Conservation (phyloP, 2,888 invertebrate species). For the Amblyjoppa fuscipennis region DNA sequence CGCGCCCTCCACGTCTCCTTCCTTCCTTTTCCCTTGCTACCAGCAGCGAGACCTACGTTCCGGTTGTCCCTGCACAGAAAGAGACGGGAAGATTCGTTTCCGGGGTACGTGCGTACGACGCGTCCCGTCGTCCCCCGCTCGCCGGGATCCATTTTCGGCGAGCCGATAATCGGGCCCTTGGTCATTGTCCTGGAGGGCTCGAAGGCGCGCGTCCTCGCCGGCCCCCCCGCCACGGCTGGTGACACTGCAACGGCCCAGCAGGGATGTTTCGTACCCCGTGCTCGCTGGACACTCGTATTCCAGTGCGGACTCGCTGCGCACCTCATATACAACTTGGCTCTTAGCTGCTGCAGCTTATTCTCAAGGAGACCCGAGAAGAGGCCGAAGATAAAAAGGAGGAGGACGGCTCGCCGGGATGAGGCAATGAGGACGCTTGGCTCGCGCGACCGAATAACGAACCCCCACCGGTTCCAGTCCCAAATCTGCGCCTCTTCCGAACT, state of each 20-base stretch:
- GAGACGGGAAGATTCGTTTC: conserved; percentile 12
- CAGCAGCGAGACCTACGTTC: conserved; percentile 1
- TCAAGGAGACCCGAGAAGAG: conserved; percentile 38
- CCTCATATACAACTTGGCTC: conserved; percentile 50
- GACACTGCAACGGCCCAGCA: conserved; percentile 57
- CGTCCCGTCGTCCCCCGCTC: conserved; percentile 50
- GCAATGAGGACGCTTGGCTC: conserved; percentile 37
- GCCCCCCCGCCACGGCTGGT: conserved; percentile 56
- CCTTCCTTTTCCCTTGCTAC: background rate
- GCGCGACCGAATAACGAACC: conserved; percentile 55
- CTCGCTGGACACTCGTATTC: background rate
- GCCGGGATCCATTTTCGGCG: conserved; percentile 65
- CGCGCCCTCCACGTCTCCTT: conserved; percentile 56
- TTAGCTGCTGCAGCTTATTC: conserved; percentile 36
- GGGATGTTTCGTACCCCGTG: conserved; percentile 62
- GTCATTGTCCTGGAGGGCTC: conserved; percentile 65
- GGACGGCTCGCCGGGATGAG: conserved; percentile 21
- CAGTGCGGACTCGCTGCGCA: conserved; percentile 8
- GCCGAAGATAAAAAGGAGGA: conserved; percentile 8
- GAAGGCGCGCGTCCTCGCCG: conserved; percentile 58
- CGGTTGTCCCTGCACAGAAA: conserved; percentile 10
- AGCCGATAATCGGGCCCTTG: conserved; percentile 73
- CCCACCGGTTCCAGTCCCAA: conserved; percentile 3
- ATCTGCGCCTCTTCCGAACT: conserved; percentile 21
- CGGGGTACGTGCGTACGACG: conserved; percentile 25